Base-by-base conservation (phyloP, 2,113 vertebrate genomes). In the Syngnathus scovelli region DNA sequence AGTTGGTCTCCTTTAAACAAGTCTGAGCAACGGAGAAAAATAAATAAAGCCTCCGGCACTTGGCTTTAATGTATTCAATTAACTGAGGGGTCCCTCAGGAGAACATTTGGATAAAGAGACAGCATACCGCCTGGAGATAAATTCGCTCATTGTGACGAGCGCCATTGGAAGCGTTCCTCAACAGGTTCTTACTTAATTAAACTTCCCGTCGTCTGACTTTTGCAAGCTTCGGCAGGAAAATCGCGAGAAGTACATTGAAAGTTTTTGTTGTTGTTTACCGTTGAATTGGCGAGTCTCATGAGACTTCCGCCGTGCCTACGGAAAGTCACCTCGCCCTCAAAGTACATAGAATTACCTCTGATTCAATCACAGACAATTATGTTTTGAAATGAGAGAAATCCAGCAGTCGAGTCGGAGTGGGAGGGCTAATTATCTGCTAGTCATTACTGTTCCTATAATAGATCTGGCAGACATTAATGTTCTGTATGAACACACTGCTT, bases 1-100 rank as follows among this genome's bases (percentile, higher is more conserved):
- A 83, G 89, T 91, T 78, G 89, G 87, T 92, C 89, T 88, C 83
- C 82, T 90, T 91, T 92, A 92, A 92, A 90, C 92, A 92, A 92
- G 89, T 87, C 89, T 91, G 89, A 89, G 89, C 78, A 88, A 84
- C 87, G 86, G 87, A 87, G 86, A 87, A 86, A 92, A 90, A 91
- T 90, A 91, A 92, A 92, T 90, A 92, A 88, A 87, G 89, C 92
- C 91, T 79, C 78, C 55, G 86, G 92, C 91, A 76, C 82, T 85
- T 80, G 71, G 76, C 84, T 90, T 91, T 93, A 93, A 93, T 92
- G 92, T 91, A 91, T 92, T 92, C 92, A 91, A 92, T 93, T 93
- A 92, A 89, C 87, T 79, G 82, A 82, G 86, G 27, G 84, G 89
- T 86, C 89, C 90, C 85, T 83, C 83, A 75, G 79, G 83, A 81